Percentiles rank a stretch among this genome's conserved stretches.
Conservation (phyloP, 2,113 vertebrate species). For the Pipa parva region DNA sequence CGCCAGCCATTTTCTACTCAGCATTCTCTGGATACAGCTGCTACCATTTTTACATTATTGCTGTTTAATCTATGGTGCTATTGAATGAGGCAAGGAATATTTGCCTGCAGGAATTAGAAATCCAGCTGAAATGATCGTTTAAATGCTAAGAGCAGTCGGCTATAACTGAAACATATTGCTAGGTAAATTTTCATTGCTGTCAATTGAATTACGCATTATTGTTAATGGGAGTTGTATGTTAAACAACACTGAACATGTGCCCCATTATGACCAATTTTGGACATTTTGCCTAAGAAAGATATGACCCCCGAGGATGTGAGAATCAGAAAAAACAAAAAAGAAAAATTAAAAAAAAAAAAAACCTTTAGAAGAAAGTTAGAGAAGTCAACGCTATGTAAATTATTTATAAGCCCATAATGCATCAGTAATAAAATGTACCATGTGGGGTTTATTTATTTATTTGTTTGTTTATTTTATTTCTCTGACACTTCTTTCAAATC, state of each 20-base stretch:
- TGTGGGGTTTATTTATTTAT: no score
- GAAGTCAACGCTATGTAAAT: constrained; percentile 22
- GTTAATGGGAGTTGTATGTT: constrained; percentile 39
- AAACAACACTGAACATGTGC: constrained; percentile 39
- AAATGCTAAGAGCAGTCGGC: constrained; percentile 31
- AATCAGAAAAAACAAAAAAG: background rate
- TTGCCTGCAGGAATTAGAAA: constrained; percentile 27
- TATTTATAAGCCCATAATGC: constrained; percentile 30
- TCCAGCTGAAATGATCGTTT: background rate
- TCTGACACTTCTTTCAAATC: background rate
- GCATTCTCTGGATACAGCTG: constrained; percentile 19
- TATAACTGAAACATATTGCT: constrained; percentile 20
- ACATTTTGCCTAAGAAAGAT: constrained; percentile 33
- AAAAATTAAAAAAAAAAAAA: background rate
- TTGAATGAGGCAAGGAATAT: constrained; percentile 14
- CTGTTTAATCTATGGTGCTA: constrained; percentile 42
- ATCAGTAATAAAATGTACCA: constrained; percentile 19
- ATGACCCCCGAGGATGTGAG: constrained; percentile 27
- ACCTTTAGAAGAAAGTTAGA: constrained; percentile 23
- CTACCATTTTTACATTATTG: constrained; percentile 40
- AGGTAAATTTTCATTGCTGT: constrained; percentile 7
- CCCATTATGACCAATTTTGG: constrained; percentile 38
- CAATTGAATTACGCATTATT: constrained; percentile 23
- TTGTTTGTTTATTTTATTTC: constrained; percentile 18
- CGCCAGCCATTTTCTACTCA: background rate